Evolutionary conservation across 1,140 invertebrate genomes (phyloP).

Genomic region (Drosophila lini): DNA sequence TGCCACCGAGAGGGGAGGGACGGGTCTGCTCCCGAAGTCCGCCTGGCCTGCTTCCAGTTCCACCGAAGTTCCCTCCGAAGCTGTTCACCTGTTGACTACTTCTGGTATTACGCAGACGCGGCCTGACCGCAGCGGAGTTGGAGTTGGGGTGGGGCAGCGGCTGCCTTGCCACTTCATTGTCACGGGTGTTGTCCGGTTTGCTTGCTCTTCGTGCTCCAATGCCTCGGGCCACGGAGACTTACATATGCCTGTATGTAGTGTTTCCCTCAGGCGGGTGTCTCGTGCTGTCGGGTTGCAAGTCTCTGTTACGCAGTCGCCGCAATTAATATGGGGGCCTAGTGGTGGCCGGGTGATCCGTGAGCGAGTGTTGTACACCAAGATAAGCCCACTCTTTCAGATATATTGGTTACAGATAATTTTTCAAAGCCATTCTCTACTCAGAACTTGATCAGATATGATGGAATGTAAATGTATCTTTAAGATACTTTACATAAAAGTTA

Average conservation of each 20-base stretch:
- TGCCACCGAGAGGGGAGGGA: neutral
- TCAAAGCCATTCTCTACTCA: neutral
- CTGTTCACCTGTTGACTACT: constrained; percentile 78
- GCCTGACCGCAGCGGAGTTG: constrained; percentile 8
- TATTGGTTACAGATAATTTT: neutral
- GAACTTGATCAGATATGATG: neutral
- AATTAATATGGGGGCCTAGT: constrained; percentile 38
- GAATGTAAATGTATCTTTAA: neutral
- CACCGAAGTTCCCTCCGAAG: constrained; percentile 36
- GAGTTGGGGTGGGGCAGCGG: constrained; percentile 1
- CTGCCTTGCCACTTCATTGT: constrained; percentile 61
- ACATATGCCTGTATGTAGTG: neutral
- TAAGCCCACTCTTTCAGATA: neutral
- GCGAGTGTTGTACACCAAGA: neutral
- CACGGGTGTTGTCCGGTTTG: constrained; percentile 60
- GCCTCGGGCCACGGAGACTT: constrained; percentile 21
- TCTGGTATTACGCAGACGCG: constrained; percentile 75
- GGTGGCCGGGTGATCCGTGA: constrained; percentile 16
- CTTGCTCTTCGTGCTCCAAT: constrained; percentile 49
- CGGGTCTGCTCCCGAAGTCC: constrained; percentile 4
- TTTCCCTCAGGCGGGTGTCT: constrained; percentile 5
- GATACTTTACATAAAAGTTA: neutral
- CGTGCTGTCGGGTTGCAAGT: constrained; percentile 63
- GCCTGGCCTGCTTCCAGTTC: constrained; percentile 22
- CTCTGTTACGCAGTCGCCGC: constrained; percentile 70